Conservation (phyloP, 2,797 vertebrate species). For the Prunella strophiata region DNA sequence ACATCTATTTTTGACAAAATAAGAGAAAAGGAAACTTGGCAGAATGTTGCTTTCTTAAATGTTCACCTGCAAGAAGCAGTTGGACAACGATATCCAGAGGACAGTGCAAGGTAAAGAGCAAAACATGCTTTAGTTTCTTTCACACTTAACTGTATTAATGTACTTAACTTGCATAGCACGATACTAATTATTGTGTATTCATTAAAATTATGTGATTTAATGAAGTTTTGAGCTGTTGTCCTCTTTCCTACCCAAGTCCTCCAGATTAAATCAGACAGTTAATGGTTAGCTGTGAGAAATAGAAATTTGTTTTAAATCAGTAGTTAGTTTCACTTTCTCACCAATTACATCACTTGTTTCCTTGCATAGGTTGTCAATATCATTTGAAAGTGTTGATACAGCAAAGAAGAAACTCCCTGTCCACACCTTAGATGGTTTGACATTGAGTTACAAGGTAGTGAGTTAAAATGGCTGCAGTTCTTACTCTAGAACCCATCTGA, state of each 20-base stretch:
- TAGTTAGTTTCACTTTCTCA: neutral
- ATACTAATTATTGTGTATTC: neutral
- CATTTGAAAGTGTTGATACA: constrained; percentile 88
- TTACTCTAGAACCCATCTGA: neutral
- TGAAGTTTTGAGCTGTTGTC: neutral
- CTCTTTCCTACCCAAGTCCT: neutral
- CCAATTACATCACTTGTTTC: neutral
- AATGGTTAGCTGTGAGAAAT: neutral
- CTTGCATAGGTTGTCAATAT: constrained; percentile 86
- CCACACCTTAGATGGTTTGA: constrained; percentile 93
- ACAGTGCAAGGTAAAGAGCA: constrained; percentile 86
- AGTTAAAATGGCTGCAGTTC: neutral
- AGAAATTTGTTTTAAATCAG: too few relatives aligned
- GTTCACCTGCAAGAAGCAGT: constrained; percentile 95
- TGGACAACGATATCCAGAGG: constrained; percentile 91
- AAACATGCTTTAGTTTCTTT: neutral
- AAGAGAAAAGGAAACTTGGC: constrained; percentile 95
- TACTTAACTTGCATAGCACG: neutral
- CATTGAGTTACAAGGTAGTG: constrained; percentile 92
- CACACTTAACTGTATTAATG: neutral
- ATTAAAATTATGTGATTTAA: neutral
- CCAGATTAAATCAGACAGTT: neutral
- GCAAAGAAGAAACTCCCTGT: constrained; percentile 94
- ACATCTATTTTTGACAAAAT: constrained; percentile 98
- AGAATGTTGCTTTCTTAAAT: constrained; percentile 93